A percentile compares a stretch with the other conserved stretches of the same genome.
These are phyloP conservation scores for Salvelinus alpinus DNA, from an alignment of 2,113 vertebrate genomes.

Conservation along the genomic window DNA sequence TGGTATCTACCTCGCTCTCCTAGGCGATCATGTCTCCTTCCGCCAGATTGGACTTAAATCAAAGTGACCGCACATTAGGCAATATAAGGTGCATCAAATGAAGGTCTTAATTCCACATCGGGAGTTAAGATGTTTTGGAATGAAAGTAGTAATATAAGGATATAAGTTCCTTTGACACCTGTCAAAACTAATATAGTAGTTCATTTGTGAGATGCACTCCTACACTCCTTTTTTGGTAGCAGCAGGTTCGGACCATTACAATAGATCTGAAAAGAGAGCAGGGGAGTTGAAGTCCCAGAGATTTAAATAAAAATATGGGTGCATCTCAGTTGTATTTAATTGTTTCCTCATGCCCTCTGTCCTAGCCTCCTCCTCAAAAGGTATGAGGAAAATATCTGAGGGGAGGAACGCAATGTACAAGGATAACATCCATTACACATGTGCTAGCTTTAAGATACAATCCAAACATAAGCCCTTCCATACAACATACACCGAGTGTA, in stretches of 20 bases:
- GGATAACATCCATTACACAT: too few species aligned
- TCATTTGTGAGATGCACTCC: too few species aligned
- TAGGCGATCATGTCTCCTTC: neutral
- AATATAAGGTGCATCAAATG: constrained; percentile 47
- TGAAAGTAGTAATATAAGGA: constrained; percentile 30
- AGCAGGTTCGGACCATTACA: constrained; percentile 29
- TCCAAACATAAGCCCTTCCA: too few species aligned
- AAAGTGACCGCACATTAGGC: constrained; percentile 58
- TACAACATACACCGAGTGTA: too few species aligned
- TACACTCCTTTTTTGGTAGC: neutral
- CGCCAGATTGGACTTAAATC: constrained; percentile 35
- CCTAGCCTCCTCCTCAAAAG: too few species aligned
- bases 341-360: too few species aligned
- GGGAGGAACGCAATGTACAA: neutral
- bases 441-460: too few species aligned
- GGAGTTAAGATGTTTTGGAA: constrained; percentile 46
- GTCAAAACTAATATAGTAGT: constrained; percentile 58
- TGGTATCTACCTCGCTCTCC: neutral
- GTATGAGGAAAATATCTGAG: neutral
- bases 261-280: constrained; percentile 16
- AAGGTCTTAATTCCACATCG: constrained; percentile 56
- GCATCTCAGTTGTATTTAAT: too few species aligned
- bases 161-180: constrained; percentile 67
- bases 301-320: too few species aligned
- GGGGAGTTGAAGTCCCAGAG: neutral